Evolutionary conservation across 2,888 invertebrate species (phyloP), one percentile per base, ranked within the genome.

Genomic region (Euplagia quadripunctaria): DNA sequence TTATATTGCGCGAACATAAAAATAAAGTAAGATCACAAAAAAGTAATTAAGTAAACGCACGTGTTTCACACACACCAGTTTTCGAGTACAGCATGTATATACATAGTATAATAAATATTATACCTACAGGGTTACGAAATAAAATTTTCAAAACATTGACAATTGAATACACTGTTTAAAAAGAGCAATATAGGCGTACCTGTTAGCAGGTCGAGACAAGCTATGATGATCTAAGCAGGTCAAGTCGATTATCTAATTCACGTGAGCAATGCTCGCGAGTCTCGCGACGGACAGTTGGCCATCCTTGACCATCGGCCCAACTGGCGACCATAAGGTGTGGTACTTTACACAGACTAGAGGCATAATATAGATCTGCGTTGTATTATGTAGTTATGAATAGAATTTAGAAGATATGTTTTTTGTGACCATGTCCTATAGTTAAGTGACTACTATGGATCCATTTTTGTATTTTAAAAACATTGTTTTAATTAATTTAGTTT

Each of bases 181-280:
- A 49, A 16, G 49, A 31, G 49, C 58, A 42, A 63, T 64, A 63
- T 20, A 65, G 12, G 12, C 46, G 63, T 70, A 73, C 74, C 71
- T 74, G 71, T 49, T 42, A 16, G 52, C n/a, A 63, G 52, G 64
- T 67, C 20, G 74, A 66, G 66, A 71, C 68, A 43, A 68, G 71
- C 77, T 84, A 70, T 74, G 76, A 71, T 78, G 74, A 71, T 76
- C 74, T 77, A 75, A 82, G 74, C 74, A 55, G 81, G 75, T 76
- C 78, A 76, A 42, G 71, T 49, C 73, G 64, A 75, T 77, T 71
- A 77, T 75, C 65, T 79, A 75, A 73, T 71, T 68, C 52, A 77
- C 64, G 67, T 66, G 68, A 69, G 70, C 75, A 58, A n/a, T 17
- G 52, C 61, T 12, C 42, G 31, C 61, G 42, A n/a, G 14, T 42